Percentiles rank a stretch among this genome's conserved stretches.
Conservation (phyloP, 2,113 vertebrate species). For the Chlorodrepanis virens region DNA sequence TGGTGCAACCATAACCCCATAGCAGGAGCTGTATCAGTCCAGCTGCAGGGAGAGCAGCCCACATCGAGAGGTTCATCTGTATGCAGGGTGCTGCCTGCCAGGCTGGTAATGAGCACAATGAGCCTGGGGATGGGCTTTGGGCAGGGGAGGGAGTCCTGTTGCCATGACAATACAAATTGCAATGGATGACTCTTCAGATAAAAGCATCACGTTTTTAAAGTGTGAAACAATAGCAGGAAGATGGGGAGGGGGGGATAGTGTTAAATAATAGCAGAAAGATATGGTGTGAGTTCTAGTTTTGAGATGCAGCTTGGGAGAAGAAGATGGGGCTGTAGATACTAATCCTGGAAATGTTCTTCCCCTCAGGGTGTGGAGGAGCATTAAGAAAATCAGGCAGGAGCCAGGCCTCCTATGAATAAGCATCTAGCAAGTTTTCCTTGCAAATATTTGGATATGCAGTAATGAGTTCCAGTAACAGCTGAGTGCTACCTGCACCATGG, state of each 20-base stretch:
- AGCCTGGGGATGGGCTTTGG: background rate
- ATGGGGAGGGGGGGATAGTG: no score
- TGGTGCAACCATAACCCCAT: accelerated
- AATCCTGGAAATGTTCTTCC: background rate
- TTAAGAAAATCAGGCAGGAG: background rate
- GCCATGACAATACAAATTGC: constrained; percentile 7
- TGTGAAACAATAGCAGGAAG: background rate
- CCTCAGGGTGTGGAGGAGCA: background rate
- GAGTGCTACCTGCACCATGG: background rate
- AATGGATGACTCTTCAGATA: background rate
- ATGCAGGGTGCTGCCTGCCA: background rate
- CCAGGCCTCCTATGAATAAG: background rate
- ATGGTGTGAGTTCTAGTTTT: background rate
- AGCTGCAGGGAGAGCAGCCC: background rate
- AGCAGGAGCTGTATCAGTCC: background rate
- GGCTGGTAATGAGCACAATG: background rate
- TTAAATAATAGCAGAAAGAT: background rate
- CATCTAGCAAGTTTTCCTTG: constrained; percentile 6
- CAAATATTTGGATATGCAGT: background rate
- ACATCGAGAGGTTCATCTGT: background rate
- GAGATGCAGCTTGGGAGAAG: background rate
- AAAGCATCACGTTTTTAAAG: background rate
- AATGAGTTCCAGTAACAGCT: constrained; percentile 7
- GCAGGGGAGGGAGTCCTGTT: constrained; percentile 2
- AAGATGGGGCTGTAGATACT: background rate